These are phyloP conservation scores for Adineta ricciae DNA, from an alignment of 2,888 invertebrate genomes.

Conservation along the genomic window DNA sequence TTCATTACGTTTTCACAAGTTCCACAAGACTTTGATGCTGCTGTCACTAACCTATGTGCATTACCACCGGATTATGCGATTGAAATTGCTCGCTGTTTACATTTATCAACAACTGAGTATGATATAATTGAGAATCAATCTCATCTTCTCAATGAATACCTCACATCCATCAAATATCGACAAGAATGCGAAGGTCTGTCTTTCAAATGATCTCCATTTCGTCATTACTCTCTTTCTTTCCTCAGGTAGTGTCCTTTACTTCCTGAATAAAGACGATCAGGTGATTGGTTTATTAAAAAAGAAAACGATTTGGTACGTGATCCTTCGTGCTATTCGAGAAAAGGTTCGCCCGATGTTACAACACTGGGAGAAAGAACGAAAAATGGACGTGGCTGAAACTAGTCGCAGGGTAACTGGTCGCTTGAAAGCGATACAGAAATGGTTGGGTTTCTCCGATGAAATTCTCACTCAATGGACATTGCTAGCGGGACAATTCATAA, in stretches of 20 bases:
- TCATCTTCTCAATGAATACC: neutral
- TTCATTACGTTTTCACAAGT: neutral
- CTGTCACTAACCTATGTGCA: neutral
- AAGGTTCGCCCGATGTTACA: conserved; percentile 37
- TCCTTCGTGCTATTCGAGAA: conserved; percentile 46
- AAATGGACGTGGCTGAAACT: neutral
- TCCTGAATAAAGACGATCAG: conserved; percentile 42
- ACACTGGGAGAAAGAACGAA: neutral
- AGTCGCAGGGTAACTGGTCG: neutral
- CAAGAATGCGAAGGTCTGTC: conserved; percentile 16
- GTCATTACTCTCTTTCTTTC: neutral
- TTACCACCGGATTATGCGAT: neutral
- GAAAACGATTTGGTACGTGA: conserved; percentile 51
- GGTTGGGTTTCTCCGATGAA: neutral
- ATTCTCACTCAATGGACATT: neutral
- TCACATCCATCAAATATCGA: conserved; percentile 9
- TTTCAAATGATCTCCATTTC: too few relatives aligned
- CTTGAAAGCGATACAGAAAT: neutral
- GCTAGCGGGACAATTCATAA: neutral
- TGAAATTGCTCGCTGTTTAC: conserved; percentile 11
- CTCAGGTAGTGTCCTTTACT: conserved; percentile 44
- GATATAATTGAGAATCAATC: conserved; percentile 12
- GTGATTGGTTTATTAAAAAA: conserved; percentile 51
- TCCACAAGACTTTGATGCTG: neutral
- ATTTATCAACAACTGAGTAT: conserved; percentile 17